Percentiles rank a stretch among this genome's conserved stretches.
phyloP scores from a whole-genome alignment of 2,797 vertebrate genomes.

The Lepilemur ruficaudatus region DNA sequence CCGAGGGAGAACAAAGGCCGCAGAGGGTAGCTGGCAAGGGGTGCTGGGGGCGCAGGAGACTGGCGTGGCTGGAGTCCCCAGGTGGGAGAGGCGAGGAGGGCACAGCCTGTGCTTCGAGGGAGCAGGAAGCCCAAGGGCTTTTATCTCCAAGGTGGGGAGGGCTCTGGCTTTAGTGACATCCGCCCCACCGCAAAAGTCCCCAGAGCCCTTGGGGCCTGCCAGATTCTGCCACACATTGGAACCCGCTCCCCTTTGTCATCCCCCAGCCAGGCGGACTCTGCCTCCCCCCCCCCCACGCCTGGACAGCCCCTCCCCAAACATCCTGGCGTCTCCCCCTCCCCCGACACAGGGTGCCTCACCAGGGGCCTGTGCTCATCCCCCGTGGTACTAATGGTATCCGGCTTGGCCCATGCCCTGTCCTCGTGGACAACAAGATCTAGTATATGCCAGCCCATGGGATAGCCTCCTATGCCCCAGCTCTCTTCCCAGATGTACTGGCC shows the following conservation, averaged over 20 bases:
- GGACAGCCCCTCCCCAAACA: not conserved
- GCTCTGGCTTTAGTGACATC: not conserved
- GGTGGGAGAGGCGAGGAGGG: no score
- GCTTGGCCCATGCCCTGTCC: fast-evolving
- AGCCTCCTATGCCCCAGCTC: not conserved
- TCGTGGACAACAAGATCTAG: fast-evolving
- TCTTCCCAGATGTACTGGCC: not conserved
- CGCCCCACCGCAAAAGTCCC: no score
- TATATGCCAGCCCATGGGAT: not conserved
- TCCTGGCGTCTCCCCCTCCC: not conserved
- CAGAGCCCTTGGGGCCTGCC: not conserved
- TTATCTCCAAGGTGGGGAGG: not conserved
- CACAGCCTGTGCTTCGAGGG: fast-evolving
- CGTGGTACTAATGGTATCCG: fast-evolving
- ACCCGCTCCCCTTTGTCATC: not conserved
- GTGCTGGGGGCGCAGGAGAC: fast-evolving
- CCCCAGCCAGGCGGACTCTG: no score
- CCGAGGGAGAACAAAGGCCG: fast-evolving
- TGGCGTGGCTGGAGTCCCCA: not conserved
- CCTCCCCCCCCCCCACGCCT: no score
- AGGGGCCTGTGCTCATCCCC: not conserved
- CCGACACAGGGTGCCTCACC: no score
- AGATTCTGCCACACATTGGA: not conserved
- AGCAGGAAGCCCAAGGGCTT: not conserved
- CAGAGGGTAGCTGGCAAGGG: fast-evolving